Conservation (phyloP, 92 coral and sea anemone species). For the Diadumene lineata region DNA sequence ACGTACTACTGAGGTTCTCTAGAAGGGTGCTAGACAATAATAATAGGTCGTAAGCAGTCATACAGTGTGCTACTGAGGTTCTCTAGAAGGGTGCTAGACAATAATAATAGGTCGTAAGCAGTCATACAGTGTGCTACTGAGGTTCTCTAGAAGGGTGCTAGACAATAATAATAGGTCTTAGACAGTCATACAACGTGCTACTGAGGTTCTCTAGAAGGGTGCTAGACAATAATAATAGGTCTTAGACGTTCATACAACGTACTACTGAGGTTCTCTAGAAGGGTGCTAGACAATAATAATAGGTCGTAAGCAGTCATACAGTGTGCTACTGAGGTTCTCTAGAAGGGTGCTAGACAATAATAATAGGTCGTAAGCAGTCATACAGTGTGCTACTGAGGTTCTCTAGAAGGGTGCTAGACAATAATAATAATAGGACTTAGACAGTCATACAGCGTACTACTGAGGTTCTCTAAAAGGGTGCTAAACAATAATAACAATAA, state of each 20-base stretch:
- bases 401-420: conserved; percentile 82
- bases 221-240: conserved; percentile 93
- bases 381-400: conserved; percentile 80
- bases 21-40: too few species aligned
- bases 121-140: conserved; percentile 87
- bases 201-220: conserved; percentile 93
- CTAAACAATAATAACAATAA: conserved; percentile 28
- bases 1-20: conserved; percentile 81
- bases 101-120: conserved; percentile 91
- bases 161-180: conserved; percentile 93
- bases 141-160: too few species aligned
- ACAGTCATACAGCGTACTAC: conserved; percentile 78
- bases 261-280: conserved; percentile 85
- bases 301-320: conserved; percentile 54
- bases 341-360: conserved; percentile 77
- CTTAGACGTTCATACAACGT: conserved; percentile 83
- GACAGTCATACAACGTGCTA: conserved; percentile 79
- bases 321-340: conserved; percentile 77
- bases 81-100: too few species aligned
- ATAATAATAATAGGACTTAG: too few species aligned
- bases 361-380: conserved; percentile 93
- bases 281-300: conserved; percentile 39
- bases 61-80: conserved; percentile 84
- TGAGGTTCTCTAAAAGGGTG: conserved; percentile 77
- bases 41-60: conserved; percentile 90